These are phyloP conservation scores for Ligdia adustata DNA, from an alignment of 2,888 invertebrate genomes.

Conservation along the genomic window DNA sequence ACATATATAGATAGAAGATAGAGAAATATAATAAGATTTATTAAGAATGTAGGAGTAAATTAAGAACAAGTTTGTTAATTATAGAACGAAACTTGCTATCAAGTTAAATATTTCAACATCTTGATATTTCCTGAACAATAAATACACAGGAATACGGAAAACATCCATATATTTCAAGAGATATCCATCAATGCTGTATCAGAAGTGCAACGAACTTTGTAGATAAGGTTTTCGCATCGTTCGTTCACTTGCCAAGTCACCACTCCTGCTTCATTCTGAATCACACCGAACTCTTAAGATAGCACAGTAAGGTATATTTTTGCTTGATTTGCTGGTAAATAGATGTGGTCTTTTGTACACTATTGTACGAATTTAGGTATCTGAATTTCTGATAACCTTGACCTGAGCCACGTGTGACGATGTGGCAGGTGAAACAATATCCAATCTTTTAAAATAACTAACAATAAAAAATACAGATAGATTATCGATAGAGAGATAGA, in stretches of 20 bases:
- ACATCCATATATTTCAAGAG: not conserved
- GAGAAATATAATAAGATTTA: too few species aligned
- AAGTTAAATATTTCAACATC: not conserved
- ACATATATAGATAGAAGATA: too few species aligned
- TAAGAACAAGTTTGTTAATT: too few species aligned
- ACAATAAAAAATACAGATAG: too few species aligned
- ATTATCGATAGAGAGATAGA: too few species aligned
- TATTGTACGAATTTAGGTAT: conserved; percentile 9
- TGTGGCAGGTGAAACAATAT: conserved; percentile 14
- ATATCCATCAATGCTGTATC: conserved; percentile 9
- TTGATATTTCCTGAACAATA: not conserved
- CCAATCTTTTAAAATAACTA: too few species aligned
- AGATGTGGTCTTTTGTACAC: too few species aligned
- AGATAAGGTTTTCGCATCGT: conserved; percentile 7
- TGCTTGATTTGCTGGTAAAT: conserved; percentile 5
- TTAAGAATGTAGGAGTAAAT: too few species aligned
- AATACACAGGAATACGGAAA: conserved; percentile 5
- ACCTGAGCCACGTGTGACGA: conserved; percentile 23
- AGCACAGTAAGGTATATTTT: not conserved
- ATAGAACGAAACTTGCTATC: too few species aligned
- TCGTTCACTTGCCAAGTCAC: conserved; percentile 3
- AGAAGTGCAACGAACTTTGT: conserved; percentile 25
- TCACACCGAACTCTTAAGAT: not conserved
- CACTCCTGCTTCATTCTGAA: conserved; percentile 1
- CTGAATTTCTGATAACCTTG: conserved; percentile 30